These are phyloP conservation scores for Ondatra zibethicus DNA, from an alignment of 2,113 vertebrate species.

Conservation along the genomic window DNA sequence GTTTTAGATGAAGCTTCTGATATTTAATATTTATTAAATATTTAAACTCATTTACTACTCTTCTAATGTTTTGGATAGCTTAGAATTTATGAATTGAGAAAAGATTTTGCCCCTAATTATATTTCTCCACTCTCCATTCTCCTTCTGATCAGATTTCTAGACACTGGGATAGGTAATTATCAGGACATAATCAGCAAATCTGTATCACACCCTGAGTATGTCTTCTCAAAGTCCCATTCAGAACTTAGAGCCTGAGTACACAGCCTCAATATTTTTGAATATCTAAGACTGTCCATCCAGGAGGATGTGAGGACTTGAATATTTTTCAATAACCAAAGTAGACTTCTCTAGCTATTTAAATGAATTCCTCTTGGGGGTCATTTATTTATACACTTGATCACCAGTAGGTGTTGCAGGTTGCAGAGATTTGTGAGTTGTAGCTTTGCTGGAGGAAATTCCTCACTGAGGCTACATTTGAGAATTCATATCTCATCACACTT, in stretches of 20 bases:
- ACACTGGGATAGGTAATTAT: not conserved
- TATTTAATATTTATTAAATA: not conserved
- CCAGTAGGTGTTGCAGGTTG: not conserved
- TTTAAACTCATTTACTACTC: not conserved
- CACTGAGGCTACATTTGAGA: not conserved
- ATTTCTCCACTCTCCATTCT: not conserved
- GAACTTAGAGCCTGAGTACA: not conserved
- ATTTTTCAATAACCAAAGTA: not conserved
- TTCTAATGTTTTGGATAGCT: not conserved
- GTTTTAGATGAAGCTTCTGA: not conserved
- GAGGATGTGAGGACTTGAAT: accelerated
- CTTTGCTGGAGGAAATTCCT: not conserved
- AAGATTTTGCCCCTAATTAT: not conserved
- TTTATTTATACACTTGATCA: not conserved
- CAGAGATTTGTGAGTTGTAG: not conserved
- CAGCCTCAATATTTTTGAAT: accelerated
- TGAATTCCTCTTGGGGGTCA: not conserved
- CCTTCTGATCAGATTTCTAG: not conserved
- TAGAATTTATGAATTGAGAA: not conserved
- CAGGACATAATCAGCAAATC: not conserved
- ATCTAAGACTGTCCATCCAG: not conserved
- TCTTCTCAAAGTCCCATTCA: not conserved
- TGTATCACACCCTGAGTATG: not conserved
- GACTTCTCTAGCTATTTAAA: not conserved
- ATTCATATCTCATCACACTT: not conserved